Base-by-base conservation (phyloP, 1,140 invertebrate genomes). In the Dreissena polymorpha region DNA sequence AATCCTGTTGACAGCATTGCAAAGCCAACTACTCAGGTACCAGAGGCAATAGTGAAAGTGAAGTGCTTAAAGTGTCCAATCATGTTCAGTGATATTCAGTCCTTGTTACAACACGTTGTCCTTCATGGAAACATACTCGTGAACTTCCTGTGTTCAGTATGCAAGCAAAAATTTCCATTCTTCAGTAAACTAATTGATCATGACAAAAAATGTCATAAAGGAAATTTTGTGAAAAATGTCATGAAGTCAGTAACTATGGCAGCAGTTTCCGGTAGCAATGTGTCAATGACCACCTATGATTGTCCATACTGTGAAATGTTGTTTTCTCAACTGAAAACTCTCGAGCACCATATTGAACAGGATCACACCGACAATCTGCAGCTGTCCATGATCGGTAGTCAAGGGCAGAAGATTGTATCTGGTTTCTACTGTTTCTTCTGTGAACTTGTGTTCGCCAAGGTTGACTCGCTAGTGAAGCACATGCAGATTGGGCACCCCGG, bases 271-370 rank as follows among this genome's bases (percentile, higher is more conserved):
- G 10, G 16, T 60, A n/a, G 16, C 16, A 12, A 23, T n/a, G 2
- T 71, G 64, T 69, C 78, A 23, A 51, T 80, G 16, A 64, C 51
- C 7, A 80, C 78, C 5, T 80, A 72, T 65, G 78, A 80, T 25
- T 80, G 78, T 25, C 78, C 78, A 72, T 80, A 80, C 21, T 80
- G 78, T 72, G 78, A 80, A 63, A 72, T 80, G 53, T 27, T 80
- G 18, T 80, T 80, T 63, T 71, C 68, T 13, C 78, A 80, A 50
- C 29, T 69, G 16, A 49, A 39, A 50, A 10, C 60, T n/a, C 29
- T 80, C 0, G 39, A 80, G 13, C 51, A 80, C 23, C 78, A 80
- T 65, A 25, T 72, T 25, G 57, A 64, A 49, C 29, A 57, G 3
- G 70, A 80, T 50, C 78, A 80, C 49, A 23, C 18, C 8, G 70